Percentiles rank a stretch among this genome's conserved stretches.
These are phyloP conservation scores for Brachypteracias leptosomus DNA, from an alignment of 2,113 vertebrate species.

Conservation along the genomic window DNA sequence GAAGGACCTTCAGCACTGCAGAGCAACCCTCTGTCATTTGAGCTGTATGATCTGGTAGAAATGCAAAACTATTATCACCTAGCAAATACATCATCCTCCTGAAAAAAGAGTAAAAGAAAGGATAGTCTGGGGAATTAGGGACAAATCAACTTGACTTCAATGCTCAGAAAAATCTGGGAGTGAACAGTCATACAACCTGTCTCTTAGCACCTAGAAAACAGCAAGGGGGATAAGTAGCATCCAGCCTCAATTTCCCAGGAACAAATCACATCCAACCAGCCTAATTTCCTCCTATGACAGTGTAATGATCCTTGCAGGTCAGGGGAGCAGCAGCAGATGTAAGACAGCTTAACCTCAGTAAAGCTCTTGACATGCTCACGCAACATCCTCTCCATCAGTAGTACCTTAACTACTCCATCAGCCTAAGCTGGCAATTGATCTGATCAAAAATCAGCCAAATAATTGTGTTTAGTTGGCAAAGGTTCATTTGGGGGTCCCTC, in stretches of 20 bases:
- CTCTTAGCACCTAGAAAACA: constrained; percentile 38
- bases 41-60: neutral
- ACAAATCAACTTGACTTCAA: constrained; percentile 20
- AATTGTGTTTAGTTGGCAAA: neutral
- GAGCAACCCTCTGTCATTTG: neutral
- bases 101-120: neutral
- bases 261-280: constrained; percentile 31
- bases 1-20: neutral
- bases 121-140: constrained; percentile 16
- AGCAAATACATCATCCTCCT: constrained; percentile 29
- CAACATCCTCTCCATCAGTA: neutral
- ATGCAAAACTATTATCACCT: constrained; percentile 57
- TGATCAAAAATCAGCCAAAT: neutral
- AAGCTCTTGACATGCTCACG: neutral
- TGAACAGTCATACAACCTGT: neutral
- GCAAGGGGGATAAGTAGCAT: neutral
- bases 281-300: constrained; percentile 41
- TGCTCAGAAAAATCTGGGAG: constrained; percentile 2
- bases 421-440: neutral
- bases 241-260: constrained; percentile 37
- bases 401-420: neutral
- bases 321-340: constrained; percentile 22
- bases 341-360: constrained; percentile 23
- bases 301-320: neutral
- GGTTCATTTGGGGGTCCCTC: neutral